These are phyloP conservation scores for Hyles lineata DNA, from an alignment of 2,888 invertebrate genomes.

Conservation along the genomic window DNA sequence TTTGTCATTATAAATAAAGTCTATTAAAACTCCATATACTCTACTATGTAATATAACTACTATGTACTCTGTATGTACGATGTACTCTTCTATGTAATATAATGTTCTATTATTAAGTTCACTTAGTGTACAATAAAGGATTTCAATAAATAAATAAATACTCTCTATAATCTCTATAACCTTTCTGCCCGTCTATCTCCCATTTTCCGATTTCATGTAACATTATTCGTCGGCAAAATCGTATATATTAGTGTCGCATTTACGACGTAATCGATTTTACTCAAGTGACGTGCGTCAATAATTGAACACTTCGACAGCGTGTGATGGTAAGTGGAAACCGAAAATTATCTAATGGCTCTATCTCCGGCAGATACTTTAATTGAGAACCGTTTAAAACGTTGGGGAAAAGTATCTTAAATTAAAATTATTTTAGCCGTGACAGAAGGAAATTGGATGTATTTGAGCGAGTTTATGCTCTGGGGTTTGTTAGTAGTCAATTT, in stretches of 20 bases:
- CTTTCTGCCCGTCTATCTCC: no score
- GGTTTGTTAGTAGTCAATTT: not conserved
- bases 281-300: slow-evolving; percentile 20
- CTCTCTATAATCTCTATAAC: no score
- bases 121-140: no score
- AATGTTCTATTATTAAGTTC: no score
- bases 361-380: not conserved
- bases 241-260: not conserved
- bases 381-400: not conserved
- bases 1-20: no score
- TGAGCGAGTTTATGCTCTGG: not conserved
- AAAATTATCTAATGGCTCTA: slow-evolving; percentile 8
- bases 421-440: not conserved
- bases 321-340: slow-evolving; percentile 5
- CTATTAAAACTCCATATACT: no score
- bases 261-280: slow-evolving; percentile 16
- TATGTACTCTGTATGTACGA: no score
- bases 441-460: not conserved
- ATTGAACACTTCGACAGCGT: slow-evolving; percentile 1
- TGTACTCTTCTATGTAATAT: no score
- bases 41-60: no score
- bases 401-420: not conserved
- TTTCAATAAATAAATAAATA: no score
- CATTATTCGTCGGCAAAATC: no score
- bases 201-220: no score